Conservation (phyloP, 2,113 vertebrate species). For the Nesoenas mayeri region DNA sequence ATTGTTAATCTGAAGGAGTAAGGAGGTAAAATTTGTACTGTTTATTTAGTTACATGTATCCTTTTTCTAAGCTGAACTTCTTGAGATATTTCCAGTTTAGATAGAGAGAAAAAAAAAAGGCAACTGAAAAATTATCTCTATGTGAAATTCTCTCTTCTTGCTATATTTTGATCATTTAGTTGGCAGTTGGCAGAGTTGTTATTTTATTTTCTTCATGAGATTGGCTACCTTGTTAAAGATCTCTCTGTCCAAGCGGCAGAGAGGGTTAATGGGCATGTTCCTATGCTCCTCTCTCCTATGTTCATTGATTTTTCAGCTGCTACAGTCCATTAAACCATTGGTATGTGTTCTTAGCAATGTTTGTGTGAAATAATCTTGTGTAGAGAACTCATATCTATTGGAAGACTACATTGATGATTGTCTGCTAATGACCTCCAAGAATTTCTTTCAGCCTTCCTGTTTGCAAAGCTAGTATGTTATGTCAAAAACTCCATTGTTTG, state of each 20-base stretch:
- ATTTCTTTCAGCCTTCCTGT: neutral
- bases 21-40: neutral
- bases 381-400: neutral
- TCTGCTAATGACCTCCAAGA: neutral
- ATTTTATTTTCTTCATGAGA: neutral
- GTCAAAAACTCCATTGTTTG: neutral
- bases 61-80: neutral
- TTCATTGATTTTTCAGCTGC: neutral
- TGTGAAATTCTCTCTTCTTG: neutral
- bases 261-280: neutral
- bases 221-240: neutral
- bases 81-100: neutral
- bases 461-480: neutral
- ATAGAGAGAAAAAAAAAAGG: neutral
- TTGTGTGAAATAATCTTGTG: neutral
- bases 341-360: neutral
- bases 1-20: neutral
- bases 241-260: neutral
- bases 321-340: neutral
- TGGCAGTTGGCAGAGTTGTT: neutral
- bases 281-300: neutral
- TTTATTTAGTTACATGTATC: neutral
- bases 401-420: neutral
- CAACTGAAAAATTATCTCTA: neutral
- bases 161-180: neutral